Evolutionary conservation across 2,113 vertebrate genomes (phyloP).

Genomic region (Lagopus muta): DNA sequence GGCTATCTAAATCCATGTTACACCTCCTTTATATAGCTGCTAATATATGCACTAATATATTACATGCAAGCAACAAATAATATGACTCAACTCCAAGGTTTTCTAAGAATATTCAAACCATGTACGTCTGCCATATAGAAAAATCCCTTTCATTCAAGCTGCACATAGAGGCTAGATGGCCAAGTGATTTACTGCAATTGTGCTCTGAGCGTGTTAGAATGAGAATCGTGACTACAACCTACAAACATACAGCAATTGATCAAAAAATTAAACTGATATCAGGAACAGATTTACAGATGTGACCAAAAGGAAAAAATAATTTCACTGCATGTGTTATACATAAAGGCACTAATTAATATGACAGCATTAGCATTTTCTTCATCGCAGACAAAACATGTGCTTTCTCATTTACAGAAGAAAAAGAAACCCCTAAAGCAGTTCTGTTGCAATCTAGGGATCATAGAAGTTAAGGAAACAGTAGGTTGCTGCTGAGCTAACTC

Average conservation of each 20-base stretch:
- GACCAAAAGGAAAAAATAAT: background rate
- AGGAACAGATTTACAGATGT: background rate
- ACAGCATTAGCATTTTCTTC: background rate
- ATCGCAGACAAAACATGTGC: background rate
- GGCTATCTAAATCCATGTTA: background rate
- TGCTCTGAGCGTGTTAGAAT: background rate
- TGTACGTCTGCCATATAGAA: background rate
- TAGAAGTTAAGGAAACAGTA: background rate
- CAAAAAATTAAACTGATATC: background rate
- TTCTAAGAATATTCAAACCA: background rate
- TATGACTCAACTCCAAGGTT: background rate
- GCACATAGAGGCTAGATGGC: background rate
- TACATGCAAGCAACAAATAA: background rate
- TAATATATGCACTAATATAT: background rate
- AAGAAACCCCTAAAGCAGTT: background rate
- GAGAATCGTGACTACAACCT: background rate
- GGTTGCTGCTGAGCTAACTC: background rate
- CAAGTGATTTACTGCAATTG: background rate
- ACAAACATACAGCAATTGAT: no score
- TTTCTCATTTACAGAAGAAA: background rate
- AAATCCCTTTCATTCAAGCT: background rate
- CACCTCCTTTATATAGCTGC: background rate
- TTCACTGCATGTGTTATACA: background rate
- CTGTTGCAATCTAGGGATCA: background rate
- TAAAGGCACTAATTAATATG: background rate